Conservation (phyloP, 2,888 invertebrate genomes). For the Stenolophus ochropezus region DNA sequence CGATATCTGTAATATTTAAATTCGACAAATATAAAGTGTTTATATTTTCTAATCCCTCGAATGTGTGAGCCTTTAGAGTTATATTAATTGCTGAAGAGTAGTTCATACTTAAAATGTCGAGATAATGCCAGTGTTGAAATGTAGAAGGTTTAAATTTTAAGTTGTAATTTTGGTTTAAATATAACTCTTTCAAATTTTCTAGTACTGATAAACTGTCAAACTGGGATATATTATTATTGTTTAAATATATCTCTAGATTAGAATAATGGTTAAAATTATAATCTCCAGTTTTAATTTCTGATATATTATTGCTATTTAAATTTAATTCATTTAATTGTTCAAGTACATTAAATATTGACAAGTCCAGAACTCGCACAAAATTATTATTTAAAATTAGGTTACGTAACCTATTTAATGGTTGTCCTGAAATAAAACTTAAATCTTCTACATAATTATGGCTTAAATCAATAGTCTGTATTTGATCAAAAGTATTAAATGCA, state of each 20-base stretch:
- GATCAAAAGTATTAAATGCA: not conserved
- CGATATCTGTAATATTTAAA: slow-evolving; percentile 22
- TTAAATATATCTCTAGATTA: not conserved
- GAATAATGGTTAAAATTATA: not conserved
- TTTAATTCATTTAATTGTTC: not conserved
- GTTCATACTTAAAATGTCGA: not conserved
- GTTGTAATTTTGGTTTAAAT: slow-evolving; percentile 25
- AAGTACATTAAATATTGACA: not conserved
- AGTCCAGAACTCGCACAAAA: not conserved
- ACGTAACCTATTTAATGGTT: too few relatives aligned
- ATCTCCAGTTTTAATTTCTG: not conserved
- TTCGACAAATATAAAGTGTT: slow-evolving; percentile 23
- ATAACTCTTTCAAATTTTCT: not conserved
- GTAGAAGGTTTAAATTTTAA: not conserved
- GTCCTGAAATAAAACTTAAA: too few relatives aligned
- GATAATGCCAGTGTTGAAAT: not conserved
- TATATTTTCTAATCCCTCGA: not conserved
- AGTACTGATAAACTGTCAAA: not conserved
- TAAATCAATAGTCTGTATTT: not conserved
- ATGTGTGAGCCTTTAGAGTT: not conserved
- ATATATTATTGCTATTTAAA: slow-evolving; percentile 36
- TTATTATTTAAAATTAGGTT: not conserved
- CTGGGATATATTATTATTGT: slow-evolving; percentile 4
- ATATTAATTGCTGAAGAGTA: not conserved
- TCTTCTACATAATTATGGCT: not conserved